Base-by-base conservation (phyloP, 2,113 vertebrate genomes). In the Psettodes erumei region DNA sequence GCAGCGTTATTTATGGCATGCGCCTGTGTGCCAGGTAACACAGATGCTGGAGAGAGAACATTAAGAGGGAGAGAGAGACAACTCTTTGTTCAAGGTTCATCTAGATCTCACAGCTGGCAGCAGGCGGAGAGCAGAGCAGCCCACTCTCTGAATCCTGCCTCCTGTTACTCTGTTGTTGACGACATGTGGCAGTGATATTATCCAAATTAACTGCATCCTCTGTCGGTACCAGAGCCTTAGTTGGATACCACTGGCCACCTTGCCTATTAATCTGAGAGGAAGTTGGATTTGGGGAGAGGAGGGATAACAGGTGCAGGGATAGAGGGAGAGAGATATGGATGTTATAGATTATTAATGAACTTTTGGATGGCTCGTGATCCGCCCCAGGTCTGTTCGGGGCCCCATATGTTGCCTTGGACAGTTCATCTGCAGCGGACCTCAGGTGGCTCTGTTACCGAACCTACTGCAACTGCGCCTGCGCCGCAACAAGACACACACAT, bases 131-230 rank as follows among this genome's bases (percentile, higher is more conserved):
- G 79, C 71, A 40, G 69, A 82, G 84, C 74, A 73, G 69, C 78
- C 81, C 71, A 77, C 81, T 89, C 83, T 65, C 80, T 59, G 72
- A 86, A 89, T 86, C 89, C 81, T 82, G 74, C 86, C 90, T 91
- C 89, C 85, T 90, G 90, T 89, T 90, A 86, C 81, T 83, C 73
- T 81, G 89, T 89, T 90, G 91, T 90, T 89, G 90, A 91, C 69
- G 89, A 92, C 92, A 93, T 93, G 92, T 93, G 94, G 91, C 91
- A 83, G 80, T 80, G 86, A 91, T 92, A 91, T 90, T 90, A 91
- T 91, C 91, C 93, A 93, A 94, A 94, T 93, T 87, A 93, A 91
- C 88, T 89, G 89, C 85, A 88, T 88, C 85, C 75, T 89, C 89
- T 85, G 81, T 85, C 32, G 79, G 82, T 88, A 90, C 80, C 79